Evolutionary conservation across 2,888 invertebrate genomes (phyloP), one percentile per base, ranked within the genome.

Genomic region (Uropetala carovei): DNA sequence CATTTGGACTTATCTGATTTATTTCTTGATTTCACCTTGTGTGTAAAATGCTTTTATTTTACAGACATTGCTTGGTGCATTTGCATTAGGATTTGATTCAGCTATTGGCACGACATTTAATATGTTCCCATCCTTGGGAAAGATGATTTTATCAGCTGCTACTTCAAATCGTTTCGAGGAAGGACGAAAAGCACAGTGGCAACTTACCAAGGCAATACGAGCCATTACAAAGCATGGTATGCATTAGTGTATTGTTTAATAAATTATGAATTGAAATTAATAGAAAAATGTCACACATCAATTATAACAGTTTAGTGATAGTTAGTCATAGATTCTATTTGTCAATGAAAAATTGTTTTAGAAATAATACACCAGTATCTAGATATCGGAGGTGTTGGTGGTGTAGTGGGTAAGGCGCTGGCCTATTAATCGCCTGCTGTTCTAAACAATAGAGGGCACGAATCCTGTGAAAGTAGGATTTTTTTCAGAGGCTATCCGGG

Each of bases 61-160:
- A 89, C 94, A 97, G 97, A 95, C 97, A 56, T 94, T 97, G 92
- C 96, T 96, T 0, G 97, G 97, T 75, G 97, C 97, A 0, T 96
- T 96, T 30, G 95, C 96, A 0, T 94, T 97, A 9, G 98, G 98
- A 81, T 97, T 97, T 93, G 96, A 96, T 94, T 97, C 97, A 7
- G 96, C 96, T 60, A 97, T 98, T 93, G 96, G 97, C 75, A 97
- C 97, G 0, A 95, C 97, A 2, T 96, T 96, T 93, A 98, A 97
- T 94, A 95, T 98, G 93, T 96, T 96, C 94, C 97, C 97, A 0
- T 95, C 95, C 93, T 94, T 96, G 43, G 96, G 96, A 16, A 94
- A 96, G 13, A 95, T 96, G 91, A 97, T 98, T 93, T 93, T 96
- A 89, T 94, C 96, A 18, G 95, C 96, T 57, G 95, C 96, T 9